phyloP scores from a whole-genome alignment of 2,888 invertebrate genomes.

The Theretra japonica region DNA sequence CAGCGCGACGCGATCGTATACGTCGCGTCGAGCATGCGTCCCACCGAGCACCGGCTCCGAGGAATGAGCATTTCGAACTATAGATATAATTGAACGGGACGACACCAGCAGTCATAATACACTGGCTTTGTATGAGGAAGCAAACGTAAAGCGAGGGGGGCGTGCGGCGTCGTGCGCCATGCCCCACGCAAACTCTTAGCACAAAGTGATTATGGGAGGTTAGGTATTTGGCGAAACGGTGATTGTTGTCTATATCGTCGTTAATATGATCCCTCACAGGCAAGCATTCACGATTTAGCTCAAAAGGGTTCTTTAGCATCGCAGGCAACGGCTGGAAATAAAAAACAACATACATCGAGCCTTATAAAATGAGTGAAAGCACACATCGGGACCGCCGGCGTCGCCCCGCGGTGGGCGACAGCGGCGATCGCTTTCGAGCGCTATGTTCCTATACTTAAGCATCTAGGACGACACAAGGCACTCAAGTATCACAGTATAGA shows the following conservation, averaged over 20 bases:
- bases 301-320: constrained; percentile 85
- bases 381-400: constrained; percentile 64
- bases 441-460: constrained; percentile 73
- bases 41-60: constrained; percentile 73
- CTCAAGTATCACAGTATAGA: constrained; percentile 26
- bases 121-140: constrained; percentile 76
- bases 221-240: constrained; percentile 80
- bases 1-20: constrained; percentile 60
- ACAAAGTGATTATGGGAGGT: constrained; percentile 80
- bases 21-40: constrained; percentile 76
- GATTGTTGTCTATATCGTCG: constrained; percentile 81
- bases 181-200: constrained; percentile 73
- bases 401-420: constrained; percentile 56
- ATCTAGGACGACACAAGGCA: constrained; percentile 69
- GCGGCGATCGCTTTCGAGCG: constrained; percentile 63
- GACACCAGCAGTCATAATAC: constrained; percentile 76
- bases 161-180: constrained; percentile 47
- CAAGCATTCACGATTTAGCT: constrained; percentile 85
- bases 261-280: constrained; percentile 85
- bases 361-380: constrained; percentile 79
- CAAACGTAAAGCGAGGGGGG: constrained; percentile 74
- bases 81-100: constrained; percentile 26
- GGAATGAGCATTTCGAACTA: constrained; percentile 75
- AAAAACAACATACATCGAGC: constrained; percentile 85
- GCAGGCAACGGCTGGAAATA: constrained; percentile 85